Base-by-base conservation (phyloP, 2,113 vertebrate species). In the Pithys albifrons region DNA sequence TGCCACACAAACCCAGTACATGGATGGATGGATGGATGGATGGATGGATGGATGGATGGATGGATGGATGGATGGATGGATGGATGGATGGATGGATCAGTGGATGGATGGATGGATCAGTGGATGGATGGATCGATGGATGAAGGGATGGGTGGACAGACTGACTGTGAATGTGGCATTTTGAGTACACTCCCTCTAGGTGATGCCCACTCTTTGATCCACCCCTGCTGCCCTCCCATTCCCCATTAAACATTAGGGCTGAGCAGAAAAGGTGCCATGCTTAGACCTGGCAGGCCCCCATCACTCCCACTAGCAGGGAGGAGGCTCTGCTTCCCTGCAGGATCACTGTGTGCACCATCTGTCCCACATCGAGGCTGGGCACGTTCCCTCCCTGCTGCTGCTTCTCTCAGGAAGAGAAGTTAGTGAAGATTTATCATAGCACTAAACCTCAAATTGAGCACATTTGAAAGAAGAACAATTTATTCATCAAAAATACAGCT, bases 401-500 rank as follows among this genome's bases (percentile, higher is more conserved):
- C 57, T 86, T 55, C 85, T 77, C 72, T 81, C 88, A 67, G 69
- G 55, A 93, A 71, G 69, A 93, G 92, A 92, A 93, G 88, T 81
- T 84, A 91, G 92, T 46, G 65, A 93, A 89, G 92, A 97, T 97
- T 96, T 97, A 97, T 92, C 92, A 67, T 58, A 29, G 91, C 55
- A 93, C 64, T 97, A 96, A 97, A 97, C 55, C 78, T 92, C 86
- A 70, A 80, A 96, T 67, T 88, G 88, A 95, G 72, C 91, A 96
- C 86, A 89, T 97, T 89, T 89, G 79, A 97, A 96, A 95, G 76
- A 86, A 90, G 83, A 96, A 95, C 79, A 93, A 97, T 97, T 97
- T 97, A 97, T 96, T 94, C 55, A 92, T 95, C 95, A 92, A 86
- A 97, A 95, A 93, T 86, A 95, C 29, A 88, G 91, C 92, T 96